Conservation (phyloP, 2,888 invertebrate species). For the Erebia aethiops region DNA sequence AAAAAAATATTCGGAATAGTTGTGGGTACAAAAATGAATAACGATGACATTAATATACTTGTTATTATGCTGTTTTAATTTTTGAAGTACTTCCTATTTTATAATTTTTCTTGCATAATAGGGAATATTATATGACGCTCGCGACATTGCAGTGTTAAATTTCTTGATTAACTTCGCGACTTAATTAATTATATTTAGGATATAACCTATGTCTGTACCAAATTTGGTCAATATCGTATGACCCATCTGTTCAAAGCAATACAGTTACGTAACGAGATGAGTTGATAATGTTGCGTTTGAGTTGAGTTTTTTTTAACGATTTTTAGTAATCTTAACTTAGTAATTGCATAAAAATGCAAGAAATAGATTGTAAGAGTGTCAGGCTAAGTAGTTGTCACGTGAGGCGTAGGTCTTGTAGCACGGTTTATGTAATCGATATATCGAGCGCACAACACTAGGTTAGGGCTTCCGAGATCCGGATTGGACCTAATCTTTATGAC, state of each 20-base stretch:
- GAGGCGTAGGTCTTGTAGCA: neutral
- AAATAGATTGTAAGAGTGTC: neutral
- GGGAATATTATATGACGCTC: neutral
- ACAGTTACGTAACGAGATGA: no score
- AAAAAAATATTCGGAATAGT: slow-evolving; percentile 24
- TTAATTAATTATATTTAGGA: no score
- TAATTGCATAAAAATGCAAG: neutral
- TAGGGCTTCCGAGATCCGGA: neutral
- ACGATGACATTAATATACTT: slow-evolving; percentile 7
- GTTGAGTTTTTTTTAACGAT: no score
- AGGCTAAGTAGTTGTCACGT: neutral
- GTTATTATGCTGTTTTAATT: neutral
- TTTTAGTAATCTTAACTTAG: no score
- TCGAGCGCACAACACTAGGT: slow-evolving; percentile 5
- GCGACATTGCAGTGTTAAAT: no score
- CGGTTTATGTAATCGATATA: slow-evolving; percentile 17
- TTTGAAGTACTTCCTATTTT: neutral
- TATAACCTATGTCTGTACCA: no score
- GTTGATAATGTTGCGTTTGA: no score
- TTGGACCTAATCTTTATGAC: slow-evolving; percentile 4
- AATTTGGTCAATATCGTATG: no score
- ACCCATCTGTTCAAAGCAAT: no score
- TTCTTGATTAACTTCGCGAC: no score
- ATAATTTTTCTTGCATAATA: neutral
- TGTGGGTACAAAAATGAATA: slow-evolving; percentile 13